These are phyloP conservation scores for Micromesistius poutassou DNA, from an alignment of 2,797 vertebrate species.

Conservation along the genomic window DNA sequence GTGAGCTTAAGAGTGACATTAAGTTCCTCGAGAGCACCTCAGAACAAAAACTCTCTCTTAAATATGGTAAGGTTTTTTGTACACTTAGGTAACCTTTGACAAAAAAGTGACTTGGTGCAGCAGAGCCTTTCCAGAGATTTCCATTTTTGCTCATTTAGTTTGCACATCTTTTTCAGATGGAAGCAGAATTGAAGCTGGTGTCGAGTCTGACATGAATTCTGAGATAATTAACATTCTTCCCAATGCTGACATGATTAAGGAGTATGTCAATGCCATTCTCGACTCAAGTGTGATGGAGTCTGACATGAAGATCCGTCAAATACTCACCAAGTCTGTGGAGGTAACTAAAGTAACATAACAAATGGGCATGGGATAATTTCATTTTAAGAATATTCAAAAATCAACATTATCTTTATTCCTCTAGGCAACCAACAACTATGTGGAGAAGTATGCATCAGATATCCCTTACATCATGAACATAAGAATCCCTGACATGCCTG, in stretches of 20 bases:
- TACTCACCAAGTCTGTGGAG: constrained; percentile 77
- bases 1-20: constrained; percentile 79
- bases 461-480: constrained; percentile 78
- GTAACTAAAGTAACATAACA: constrained; percentile 59
- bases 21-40: constrained; percentile 66
- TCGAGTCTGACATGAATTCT: constrained; percentile 77
- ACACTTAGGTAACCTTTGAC: not conserved
- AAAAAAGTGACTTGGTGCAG: not conserved
- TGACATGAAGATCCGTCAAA: constrained; percentile 81
- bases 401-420: not conserved
- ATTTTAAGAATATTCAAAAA: not conserved
- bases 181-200: constrained; percentile 77
- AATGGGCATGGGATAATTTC: not conserved
- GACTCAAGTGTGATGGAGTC: constrained; percentile 78
- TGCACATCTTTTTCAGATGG: constrained; percentile 68
- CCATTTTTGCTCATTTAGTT: not conserved
- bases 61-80: constrained; percentile 75
- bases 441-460: constrained; percentile 71
- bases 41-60: constrained; percentile 75
- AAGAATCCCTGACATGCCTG: constrained; percentile 75
- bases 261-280: constrained; percentile 66
- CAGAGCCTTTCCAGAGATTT: not conserved
- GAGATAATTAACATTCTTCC: constrained; percentile 66
- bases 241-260: constrained; percentile 55
- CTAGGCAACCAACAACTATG: constrained; percentile 81